phyloP scores from a whole-genome alignment of 2,113 vertebrate species.

The Charadrius vociferus region DNA sequence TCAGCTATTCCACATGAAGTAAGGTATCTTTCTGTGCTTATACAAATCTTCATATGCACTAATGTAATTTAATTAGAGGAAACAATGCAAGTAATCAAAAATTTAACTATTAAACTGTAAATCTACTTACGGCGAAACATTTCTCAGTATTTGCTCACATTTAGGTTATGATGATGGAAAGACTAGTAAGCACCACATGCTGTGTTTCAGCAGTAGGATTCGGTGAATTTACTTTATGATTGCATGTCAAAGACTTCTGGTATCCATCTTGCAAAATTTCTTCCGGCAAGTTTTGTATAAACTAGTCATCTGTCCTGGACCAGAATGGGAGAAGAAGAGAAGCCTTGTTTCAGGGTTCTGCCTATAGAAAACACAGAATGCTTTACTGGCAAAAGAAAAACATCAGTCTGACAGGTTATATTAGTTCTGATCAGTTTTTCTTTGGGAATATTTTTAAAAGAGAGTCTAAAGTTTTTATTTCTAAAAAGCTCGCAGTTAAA shows the following conservation, averaged over 20 bases:
- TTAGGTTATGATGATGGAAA: neutral
- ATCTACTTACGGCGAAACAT: neutral
- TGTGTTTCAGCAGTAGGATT: neutral
- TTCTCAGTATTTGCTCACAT: neutral
- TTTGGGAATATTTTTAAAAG: neutral
- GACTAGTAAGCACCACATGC: neutral
- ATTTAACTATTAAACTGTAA: neutral
- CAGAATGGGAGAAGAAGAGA: neutral
- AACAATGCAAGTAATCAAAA: neutral
- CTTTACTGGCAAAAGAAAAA: neutral
- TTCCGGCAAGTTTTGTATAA: neutral
- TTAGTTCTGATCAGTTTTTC: neutral
- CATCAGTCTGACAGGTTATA: neutral
- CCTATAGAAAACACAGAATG: neutral
- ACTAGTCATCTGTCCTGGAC: neutral
- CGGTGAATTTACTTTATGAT: neutral
- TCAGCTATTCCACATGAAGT: neutral
- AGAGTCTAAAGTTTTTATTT: neutral
- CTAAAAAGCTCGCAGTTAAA: neutral
- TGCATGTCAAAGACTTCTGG: neutral
- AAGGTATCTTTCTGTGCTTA: neutral
- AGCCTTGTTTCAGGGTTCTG: neutral
- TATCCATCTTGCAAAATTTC: neutral
- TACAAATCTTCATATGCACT: neutral
- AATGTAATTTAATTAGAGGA: neutral